Percentiles rank a stretch among this genome's conserved stretches.
These are phyloP conservation scores for Heterodera schachtii DNA, from an alignment of 1,140 invertebrate species.

Conservation along the genomic window DNA sequence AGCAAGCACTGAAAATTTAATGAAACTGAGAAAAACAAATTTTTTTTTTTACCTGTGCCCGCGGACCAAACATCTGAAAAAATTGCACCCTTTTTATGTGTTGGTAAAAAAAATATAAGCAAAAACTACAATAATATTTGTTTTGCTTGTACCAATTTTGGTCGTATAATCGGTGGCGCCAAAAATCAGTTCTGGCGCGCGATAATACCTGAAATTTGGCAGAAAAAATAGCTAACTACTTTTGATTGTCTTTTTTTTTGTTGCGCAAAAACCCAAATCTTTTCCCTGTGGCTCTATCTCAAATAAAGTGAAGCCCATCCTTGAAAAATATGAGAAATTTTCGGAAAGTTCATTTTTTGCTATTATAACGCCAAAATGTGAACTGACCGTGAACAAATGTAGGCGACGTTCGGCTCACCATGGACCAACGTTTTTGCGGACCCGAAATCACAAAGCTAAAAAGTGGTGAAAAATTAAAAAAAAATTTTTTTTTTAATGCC, in stretches of 20 bases:
- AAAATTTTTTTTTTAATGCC: not conserved
- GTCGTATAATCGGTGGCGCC: slow-evolving; percentile 99
- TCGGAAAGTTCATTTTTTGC: too few species aligned
- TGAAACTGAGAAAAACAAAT: not conserved
- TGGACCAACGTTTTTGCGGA: slow-evolving; percentile 92
- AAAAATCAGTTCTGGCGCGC: slow-evolving; percentile 96
- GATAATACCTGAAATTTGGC: slow-evolving; percentile 42
- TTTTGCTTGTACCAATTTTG: slow-evolving; percentile 75
- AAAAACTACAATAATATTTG: not conserved
- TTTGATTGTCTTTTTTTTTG: too few species aligned
- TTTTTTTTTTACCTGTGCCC: slow-evolving; percentile 76
- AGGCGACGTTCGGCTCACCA: slow-evolving; percentile 99
- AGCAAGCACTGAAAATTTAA: slow-evolving; percentile 68
- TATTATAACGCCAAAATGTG: not conserved
- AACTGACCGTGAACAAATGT: slow-evolving; percentile 91
- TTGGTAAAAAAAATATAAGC: not conserved
- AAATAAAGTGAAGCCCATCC: not conserved
- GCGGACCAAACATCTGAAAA: slow-evolving; percentile 89
- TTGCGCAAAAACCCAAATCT: too few species aligned
- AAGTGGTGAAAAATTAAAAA: not conserved
- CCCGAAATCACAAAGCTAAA: slow-evolving; percentile 91
- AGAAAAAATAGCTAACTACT: too few species aligned
- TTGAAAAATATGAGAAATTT: not conserved
- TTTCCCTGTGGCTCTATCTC: too few species aligned
- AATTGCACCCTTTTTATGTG: not conserved